Evolutionary conservation across 2,797 vertebrate species (phyloP), one percentile per base, ranked within the genome.

Genomic region (Macropodus opercularis): DNA sequence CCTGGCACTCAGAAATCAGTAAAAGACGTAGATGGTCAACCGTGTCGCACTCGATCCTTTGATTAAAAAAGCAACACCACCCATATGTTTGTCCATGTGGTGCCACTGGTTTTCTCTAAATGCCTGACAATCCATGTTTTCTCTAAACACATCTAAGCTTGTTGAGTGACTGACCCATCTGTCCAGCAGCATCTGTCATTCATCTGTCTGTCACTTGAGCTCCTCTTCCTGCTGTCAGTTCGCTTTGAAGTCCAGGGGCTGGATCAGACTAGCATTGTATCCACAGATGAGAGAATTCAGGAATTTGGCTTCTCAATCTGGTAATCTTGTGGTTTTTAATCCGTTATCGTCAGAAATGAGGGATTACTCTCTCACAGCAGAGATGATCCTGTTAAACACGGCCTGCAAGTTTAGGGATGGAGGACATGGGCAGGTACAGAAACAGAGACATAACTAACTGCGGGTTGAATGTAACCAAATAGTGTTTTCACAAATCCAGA

Each of bases 361-460:
- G 76, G 80, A 88, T 90, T 86, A 85, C 2, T 62, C 31, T 24
- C 15, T 49, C 23, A 22, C 44, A 89, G 62, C 49, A 47, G 47
- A 63, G 56, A 77, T 80, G 75, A 90, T 90, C 85, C 79, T 67
- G 65, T 87, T 85, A 83, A 64, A 78, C 3, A 53, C 56, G 40
- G 46, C 35, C 21, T 8, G 15, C n/a, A 57, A 34, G 55, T 43
- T 26, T 38, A 24, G 47, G 18, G 21, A 50, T 8, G 13, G 23
- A 53, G 36, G 59, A 26, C 14, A 17, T 11, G 40, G 34, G 44
- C 46, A 63, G 17, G 42, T 15, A 8, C 50, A n/a, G 17, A 58
- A 24, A 26, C 3, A 8, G 15, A 4, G 22, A 17, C 61, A 40
- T 19, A 22, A 31, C 23, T 38, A 12, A 15, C 11, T 23, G 51